These are phyloP conservation scores for Clarias laeviceps DNA, from an alignment of 2,797 vertebrate genomes.

Conservation along the genomic window DNA sequence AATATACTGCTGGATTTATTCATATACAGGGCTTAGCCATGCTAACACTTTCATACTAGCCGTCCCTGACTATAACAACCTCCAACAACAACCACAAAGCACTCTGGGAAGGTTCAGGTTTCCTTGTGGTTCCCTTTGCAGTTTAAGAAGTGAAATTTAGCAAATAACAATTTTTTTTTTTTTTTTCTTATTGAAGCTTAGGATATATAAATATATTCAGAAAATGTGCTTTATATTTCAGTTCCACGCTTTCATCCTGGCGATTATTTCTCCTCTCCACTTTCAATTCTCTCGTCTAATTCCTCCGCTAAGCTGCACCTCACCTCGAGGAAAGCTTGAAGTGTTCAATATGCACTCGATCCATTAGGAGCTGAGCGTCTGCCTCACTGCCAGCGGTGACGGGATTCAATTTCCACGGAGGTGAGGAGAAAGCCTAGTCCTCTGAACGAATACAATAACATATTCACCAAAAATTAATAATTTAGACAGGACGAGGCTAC, in stretches of 20 bases:
- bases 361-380: slow-evolving; percentile 67
- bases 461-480: slow-evolving; percentile 69
- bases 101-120: background rate
- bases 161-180: no score
- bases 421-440: slow-evolving; percentile 63
- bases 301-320: slow-evolving; percentile 65
- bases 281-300: slow-evolving; percentile 64
- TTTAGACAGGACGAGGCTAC: slow-evolving; percentile 60
- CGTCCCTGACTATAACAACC: background rate
- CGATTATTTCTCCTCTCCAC: slow-evolving; percentile 53
- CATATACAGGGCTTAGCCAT: background rate
- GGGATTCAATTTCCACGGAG: slow-evolving; percentile 70
- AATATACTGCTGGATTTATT: background rate
- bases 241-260: background rate
- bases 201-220: background rate
- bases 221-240: background rate
- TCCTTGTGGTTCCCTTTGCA: background rate
- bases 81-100: background rate
- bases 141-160: background rate
- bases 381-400: slow-evolving; percentile 62
- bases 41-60: background rate
- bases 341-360: slow-evolving; percentile 68
- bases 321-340: slow-evolving; percentile 64
- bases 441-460: slow-evolving; percentile 67
- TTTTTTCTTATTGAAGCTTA: no score